A percentile compares a stretch with the other conserved stretches of the same genome.
phyloP scores from a whole-genome alignment of 2,797 vertebrate species.

The Geotrypetes seraphini region DNA sequence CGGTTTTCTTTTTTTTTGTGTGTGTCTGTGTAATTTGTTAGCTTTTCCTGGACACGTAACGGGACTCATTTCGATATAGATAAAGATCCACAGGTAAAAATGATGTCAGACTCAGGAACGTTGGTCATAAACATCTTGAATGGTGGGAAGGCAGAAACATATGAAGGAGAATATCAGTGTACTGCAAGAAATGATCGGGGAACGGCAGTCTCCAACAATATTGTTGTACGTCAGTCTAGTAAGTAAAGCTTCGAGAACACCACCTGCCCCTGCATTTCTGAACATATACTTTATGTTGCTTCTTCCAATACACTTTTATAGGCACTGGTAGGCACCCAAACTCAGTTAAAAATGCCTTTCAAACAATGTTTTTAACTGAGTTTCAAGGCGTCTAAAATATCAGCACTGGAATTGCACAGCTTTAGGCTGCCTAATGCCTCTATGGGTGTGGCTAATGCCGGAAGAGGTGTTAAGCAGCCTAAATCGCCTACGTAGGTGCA shows the following conservation, averaged over 20 bases:
- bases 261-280: no score
- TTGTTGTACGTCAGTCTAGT: slow-evolving; percentile 83
- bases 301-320: neutral
- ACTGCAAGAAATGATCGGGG: slow-evolving; percentile 84
- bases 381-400: no score
- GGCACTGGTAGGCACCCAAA: no score
- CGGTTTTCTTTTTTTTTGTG: slow-evolving; percentile 4
- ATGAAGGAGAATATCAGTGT: slow-evolving; percentile 89
- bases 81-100: slow-evolving; percentile 68
- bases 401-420: no score
- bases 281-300: neutral
- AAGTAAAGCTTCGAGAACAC: slow-evolving; percentile 40
- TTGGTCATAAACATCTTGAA: slow-evolving; percentile 83
- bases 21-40: no score
- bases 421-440: no score
- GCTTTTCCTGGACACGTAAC: slow-evolving; percentile 92
- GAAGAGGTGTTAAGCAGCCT: no score
- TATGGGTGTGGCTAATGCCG: no score
- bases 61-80: slow-evolving; percentile 90
- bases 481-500: no score
- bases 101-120: slow-evolving; percentile 79
- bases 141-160: slow-evolving; percentile 72
- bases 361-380: no score
- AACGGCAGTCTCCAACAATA: slow-evolving; percentile 84
- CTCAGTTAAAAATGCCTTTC: no score